Evolutionary conservation across 1,140 invertebrate genomes (phyloP), one percentile per base, ranked within the genome.

Genomic region (Hyphantria cunea): DNA sequence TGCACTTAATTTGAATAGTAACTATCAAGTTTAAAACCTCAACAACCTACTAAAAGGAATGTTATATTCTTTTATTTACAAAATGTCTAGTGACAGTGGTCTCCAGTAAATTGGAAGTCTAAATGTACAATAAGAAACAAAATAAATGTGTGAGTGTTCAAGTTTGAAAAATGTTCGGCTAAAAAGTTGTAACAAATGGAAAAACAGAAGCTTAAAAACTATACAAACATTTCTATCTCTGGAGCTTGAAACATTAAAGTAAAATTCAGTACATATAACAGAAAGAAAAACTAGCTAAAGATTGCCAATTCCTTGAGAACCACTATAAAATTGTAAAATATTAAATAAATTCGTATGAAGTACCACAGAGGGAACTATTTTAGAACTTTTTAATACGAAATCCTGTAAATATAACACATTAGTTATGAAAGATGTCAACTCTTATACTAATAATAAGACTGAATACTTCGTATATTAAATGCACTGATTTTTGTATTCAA

Each of bases 41-140:
- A 76, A 76, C 76, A 73, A 75, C 74, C 77, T 80, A 79, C 78
- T 61, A 65, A 78, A 78, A 83, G 83, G 83, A 86, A 86, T 86
- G 83, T 80, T 58, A 58, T 41, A 58, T 49, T 12, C 49, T 58
- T 58, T 49, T 81, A 76, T 77, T 71, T 81, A 79, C 70, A 77
- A 72, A 72, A 58, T 45, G 39, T 49, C 47, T 58, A 17, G 10
- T 39, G 32, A 65, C 8, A n/a, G 47, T 47, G 54, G n/a, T 56
- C 6, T 14, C 0, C 32, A 56, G 54, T 37, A 32, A 34, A 56
- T 56, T 48, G 14, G 15, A 25, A 31, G n/a, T 5, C 5, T 25
- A 25, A 25, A 25, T 25, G 5, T 3, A 25, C 5, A 25, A 3
- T 25, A 3, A 3, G 17, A 25, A 25, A 25, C n/a, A n/a, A n/a